phyloP scores from a whole-genome alignment of 1,140 invertebrate species.

The Samia ricini region DNA sequence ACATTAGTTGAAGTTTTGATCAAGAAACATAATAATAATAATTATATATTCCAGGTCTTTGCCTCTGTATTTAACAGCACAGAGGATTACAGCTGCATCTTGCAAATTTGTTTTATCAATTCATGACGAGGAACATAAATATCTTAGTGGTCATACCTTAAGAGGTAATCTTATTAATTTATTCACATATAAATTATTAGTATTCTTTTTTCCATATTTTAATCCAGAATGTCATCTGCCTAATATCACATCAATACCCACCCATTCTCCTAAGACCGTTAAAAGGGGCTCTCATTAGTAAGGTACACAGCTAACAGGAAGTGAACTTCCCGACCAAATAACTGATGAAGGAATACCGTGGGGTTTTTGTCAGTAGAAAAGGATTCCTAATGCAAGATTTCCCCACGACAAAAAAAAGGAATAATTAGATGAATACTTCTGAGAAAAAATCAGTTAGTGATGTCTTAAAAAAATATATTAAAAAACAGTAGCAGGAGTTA shows the following conservation, averaged over 20 bases:
- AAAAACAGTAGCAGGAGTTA: too few relatives aligned
- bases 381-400: too few relatives aligned
- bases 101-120: conserved; percentile 35
- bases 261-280: neutral
- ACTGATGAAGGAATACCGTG: too few relatives aligned
- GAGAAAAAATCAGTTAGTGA: too few relatives aligned
- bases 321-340: neutral
- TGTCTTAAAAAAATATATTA: too few relatives aligned
- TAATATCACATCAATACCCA: neutral
- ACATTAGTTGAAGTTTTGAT: neutral
- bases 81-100: conserved; percentile 9
- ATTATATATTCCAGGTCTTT: neutral
- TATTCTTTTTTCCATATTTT: neutral
- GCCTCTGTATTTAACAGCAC: neutral
- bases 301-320: neutral
- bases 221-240: neutral
- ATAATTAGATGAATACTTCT: too few relatives aligned
- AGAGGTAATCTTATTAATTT: conserved; percentile 37
- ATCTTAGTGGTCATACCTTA: conserved; percentile 41
- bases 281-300: neutral
- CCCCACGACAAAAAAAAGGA: too few relatives aligned
- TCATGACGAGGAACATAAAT: conserved; percentile 43
- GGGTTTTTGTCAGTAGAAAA: too few relatives aligned
- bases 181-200: neutral
- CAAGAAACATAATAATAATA: neutral